phyloP scores from a whole-genome alignment of 2,797 vertebrate genomes.

The Botia kubotai region DNA sequence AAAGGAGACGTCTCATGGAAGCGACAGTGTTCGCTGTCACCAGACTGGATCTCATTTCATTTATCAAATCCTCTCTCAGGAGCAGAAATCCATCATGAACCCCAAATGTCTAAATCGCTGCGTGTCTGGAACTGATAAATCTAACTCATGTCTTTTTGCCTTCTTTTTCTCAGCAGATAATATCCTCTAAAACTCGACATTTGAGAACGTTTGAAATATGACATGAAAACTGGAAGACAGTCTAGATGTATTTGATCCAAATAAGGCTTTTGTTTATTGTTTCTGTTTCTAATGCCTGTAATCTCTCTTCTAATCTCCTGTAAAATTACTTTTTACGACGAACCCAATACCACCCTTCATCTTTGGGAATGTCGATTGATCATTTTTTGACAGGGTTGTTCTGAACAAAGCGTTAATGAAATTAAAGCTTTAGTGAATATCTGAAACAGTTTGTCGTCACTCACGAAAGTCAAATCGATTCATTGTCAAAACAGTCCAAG shows the following conservation, averaged over 20 bases:
- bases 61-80: background rate
- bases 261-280: background rate
- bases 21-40: too few species aligned
- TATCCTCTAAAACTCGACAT: background rate
- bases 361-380: background rate
- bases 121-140: constrained; percentile 10
- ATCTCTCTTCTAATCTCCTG: background rate
- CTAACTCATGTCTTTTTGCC: background rate
- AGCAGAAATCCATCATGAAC: background rate
- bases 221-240: background rate
- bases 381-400: background rate
- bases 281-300: background rate
- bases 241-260: background rate
- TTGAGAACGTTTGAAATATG: background rate
- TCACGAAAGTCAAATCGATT: background rate
- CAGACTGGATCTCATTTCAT: background rate
- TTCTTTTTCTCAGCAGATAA: background rate
- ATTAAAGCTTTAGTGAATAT: too few species aligned
- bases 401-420: background rate
- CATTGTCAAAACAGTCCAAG: background rate
- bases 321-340: background rate
- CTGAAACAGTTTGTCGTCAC: background rate
- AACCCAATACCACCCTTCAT: background rate
- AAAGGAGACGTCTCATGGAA: background rate
- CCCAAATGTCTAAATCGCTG: background rate